Conservation (phyloP, 2,797 vertebrate genomes). For the Pseudochaenichthys georgianus region DNA sequence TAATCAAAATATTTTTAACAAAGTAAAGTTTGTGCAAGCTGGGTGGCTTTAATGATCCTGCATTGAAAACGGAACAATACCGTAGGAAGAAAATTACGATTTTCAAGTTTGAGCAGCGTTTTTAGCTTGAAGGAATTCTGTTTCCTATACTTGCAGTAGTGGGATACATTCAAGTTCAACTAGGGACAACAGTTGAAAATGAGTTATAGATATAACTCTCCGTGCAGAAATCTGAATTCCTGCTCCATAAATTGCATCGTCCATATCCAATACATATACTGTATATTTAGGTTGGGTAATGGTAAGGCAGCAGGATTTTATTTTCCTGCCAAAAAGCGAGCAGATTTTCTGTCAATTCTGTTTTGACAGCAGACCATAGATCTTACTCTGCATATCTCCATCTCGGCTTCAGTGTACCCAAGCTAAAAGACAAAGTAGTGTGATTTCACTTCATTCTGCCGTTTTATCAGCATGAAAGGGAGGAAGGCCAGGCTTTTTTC, state of each 20-base stretch:
- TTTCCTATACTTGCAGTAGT: too few species aligned
- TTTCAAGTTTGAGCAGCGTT: slow-evolving; percentile 6
- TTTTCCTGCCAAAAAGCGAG: background rate
- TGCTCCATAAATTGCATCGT: too few species aligned
- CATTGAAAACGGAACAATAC: slow-evolving; percentile 12
- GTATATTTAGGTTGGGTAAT: background rate
- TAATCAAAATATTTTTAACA: slow-evolving; percentile 24
- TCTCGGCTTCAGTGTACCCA: slow-evolving; percentile 10
- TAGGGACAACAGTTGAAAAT: too few species aligned
- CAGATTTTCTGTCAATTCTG: background rate
- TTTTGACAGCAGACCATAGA: slow-evolving; percentile 29
- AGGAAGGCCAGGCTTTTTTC: slow-evolving; percentile 28
- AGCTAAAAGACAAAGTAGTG: slow-evolving; percentile 43
- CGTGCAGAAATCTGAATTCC: too few species aligned
- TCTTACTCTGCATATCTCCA: slow-evolving; percentile 23
- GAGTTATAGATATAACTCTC: too few species aligned
- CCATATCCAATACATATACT: too few species aligned
- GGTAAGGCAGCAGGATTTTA: background rate
- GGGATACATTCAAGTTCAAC: too few species aligned
- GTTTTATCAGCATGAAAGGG: slow-evolving; percentile 53
- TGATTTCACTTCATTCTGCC: slow-evolving; percentile 40
- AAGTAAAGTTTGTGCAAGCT: background rate
- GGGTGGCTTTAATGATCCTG: slow-evolving; percentile 21
- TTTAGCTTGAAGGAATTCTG: slow-evolving; percentile 2
- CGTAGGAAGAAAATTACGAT: slow-evolving; percentile 13